Base-by-base conservation (phyloP, 2,113 vertebrate genomes). In the Epinephelus lanceolatus region DNA sequence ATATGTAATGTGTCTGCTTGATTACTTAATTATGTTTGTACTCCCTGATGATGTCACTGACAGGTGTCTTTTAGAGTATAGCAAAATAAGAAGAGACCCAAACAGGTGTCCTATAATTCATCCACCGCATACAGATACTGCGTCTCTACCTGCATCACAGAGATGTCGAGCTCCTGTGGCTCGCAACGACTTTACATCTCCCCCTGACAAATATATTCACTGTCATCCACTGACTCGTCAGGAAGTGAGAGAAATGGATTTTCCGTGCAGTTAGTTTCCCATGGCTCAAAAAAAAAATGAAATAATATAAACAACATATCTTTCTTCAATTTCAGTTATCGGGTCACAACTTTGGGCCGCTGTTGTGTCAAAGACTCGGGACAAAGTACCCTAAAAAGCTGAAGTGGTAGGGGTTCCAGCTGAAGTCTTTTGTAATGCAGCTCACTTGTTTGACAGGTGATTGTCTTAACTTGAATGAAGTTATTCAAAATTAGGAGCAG, bases 1-100 rank as follows among this genome's bases (percentile, higher is more conserved):
- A 90, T 91, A 91, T 86, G 89, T 93, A 93, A 94, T 92, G 86
- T 83, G 87, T 89, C 86, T 89, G 79, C 88, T 91, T 91, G 92
- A 93, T 94, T 91, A 86, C 91, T 90, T 93, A 89, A 95, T 94
- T 85, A 90, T 84, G 91, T 92, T 87, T 91, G 85, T 86, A 83
- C 81, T 86, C 86, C 89, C 88, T n/a, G 84, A 73, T 79, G 77
- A 84, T 88, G 86, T 83, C 78, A 81, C 78, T 87, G 90, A 91
- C 90, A 91, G 92, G 87, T 92, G 91, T 88, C 69, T 84, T 80
- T 83, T 75, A 66, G 56, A 75, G 59, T 19, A 82, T 12, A 37
- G 66, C 18, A 13, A 55, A 76, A 51, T 59, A 66, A 60, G 47
- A 23, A 30, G 73, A 66, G 78, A 68, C 25, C 52, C 10, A 11